A percentile compares a stretch with the other conserved stretches of the same genome.
These are phyloP conservation scores for Netelia melanura DNA, from an alignment of 2,888 invertebrate species.

Conservation along the genomic window DNA sequence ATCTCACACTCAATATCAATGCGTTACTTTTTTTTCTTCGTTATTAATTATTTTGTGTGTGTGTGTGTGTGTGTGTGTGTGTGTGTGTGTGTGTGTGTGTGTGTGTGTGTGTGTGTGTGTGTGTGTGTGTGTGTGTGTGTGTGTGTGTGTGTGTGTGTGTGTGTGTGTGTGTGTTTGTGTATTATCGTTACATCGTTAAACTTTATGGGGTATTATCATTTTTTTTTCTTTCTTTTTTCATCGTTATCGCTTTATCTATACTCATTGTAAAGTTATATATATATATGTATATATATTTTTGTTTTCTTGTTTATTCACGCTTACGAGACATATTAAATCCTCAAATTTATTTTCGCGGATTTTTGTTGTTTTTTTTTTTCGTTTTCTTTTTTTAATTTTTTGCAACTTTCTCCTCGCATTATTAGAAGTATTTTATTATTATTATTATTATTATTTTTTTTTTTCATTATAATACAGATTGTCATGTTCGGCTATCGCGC, in stretches of 20 bases:
- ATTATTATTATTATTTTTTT: too few species aligned
- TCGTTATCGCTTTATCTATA: constrained; percentile 47
- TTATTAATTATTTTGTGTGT: constrained; percentile 72
- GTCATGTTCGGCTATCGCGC: constrained; percentile 79
- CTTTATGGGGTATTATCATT: constrained; percentile 53
- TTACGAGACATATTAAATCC: constrained; percentile 59
- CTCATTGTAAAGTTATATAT: constrained; percentile 59
- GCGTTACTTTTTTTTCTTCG: constrained; percentile 73
- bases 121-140: constrained; percentile 23
- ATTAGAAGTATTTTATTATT: constrained; percentile 70
- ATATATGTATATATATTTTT: constrained; percentile 33
- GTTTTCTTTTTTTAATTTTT: constrained; percentile 15
- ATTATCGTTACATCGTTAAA: constrained; percentile 60
- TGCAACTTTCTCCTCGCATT: constrained; percentile 61
- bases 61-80: constrained; percentile 42
- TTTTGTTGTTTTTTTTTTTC: constrained; percentile 29
- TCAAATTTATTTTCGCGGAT: constrained; percentile 61
- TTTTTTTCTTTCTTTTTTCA: constrained; percentile 28
- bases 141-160: constrained; percentile 42
- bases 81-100: constrained; percentile 53
- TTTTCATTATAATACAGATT: constrained; percentile 80
- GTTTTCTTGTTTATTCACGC: constrained; percentile 65
- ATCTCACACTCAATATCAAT: constrained; percentile 82
- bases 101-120: constrained; percentile 57
- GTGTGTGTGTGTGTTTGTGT: constrained; percentile 54